A percentile compares a stretch with the other conserved stretches of the same genome.
Evolutionary conservation across 2,797 vertebrate genomes (phyloP).

Genomic region (Crocodylus rhombifer): DNA sequence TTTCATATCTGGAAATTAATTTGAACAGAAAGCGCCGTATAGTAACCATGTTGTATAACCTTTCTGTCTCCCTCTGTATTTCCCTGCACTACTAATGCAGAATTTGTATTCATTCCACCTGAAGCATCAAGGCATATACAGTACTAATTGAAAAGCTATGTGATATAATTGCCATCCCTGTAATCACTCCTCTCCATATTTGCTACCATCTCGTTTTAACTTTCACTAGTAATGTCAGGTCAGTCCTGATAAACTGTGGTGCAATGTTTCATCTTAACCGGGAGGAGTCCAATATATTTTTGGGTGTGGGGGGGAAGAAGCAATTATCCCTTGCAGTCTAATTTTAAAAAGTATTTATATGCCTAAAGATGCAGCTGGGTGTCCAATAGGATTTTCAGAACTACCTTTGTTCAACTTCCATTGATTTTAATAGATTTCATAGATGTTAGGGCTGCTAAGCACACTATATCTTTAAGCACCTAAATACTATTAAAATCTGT

Average conservation of each 20-base stretch:
- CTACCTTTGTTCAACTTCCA: too few species aligned
- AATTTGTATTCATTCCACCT: not conserved
- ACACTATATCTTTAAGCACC: too few species aligned
- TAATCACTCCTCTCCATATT: not conserved
- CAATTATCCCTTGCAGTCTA: not conserved
- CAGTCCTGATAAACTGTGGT: not conserved
- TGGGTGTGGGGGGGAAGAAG: not conserved
- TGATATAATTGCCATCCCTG: not conserved
- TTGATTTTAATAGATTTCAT: too few species aligned
- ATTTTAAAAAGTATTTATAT: not conserved
- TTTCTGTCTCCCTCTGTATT: not conserved
- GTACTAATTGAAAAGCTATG: not conserved
- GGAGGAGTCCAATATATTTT: not conserved
- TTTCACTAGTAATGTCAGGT: not conserved
- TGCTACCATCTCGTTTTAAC: not conserved
- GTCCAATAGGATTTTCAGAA: not conserved
- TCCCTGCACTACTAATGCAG: not conserved
- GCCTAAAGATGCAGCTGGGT: not conserved
- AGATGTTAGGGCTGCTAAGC: too few species aligned
- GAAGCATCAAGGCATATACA: not conserved
- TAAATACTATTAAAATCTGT: not conserved
- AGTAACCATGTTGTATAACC: constrained; percentile 3
- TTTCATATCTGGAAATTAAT: not conserved
- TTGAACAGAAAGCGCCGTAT: not conserved
- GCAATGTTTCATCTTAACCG: not conserved